These are phyloP conservation scores for Sminthurinus aureus DNA, from an alignment of 2,888 invertebrate genomes.

Conservation along the genomic window DNA sequence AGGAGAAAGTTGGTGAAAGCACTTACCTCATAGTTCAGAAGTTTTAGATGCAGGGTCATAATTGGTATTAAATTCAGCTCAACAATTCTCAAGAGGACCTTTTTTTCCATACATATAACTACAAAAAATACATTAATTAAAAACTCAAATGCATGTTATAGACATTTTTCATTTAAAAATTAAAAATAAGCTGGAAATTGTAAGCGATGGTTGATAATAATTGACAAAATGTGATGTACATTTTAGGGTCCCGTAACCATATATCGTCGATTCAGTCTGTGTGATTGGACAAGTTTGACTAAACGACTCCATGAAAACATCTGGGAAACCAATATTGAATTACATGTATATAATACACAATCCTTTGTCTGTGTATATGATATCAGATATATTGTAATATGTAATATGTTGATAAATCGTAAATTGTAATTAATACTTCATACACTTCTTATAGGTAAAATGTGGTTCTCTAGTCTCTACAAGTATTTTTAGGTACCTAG, in stretches of 20 bases:
- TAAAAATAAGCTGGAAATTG: too few species aligned
- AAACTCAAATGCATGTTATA: too few species aligned
- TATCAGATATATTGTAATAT: not conserved
- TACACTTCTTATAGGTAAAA: conserved; percentile 30
- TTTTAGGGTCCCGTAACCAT: conserved; percentile 59
- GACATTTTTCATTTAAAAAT: too few species aligned
- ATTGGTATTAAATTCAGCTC: conserved; percentile 53
- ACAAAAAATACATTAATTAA: too few species aligned
- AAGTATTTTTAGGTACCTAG: conserved; percentile 28
- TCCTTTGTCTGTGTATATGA: not conserved
- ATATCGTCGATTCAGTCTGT: conserved; percentile 59
- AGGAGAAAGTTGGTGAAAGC: too few species aligned
- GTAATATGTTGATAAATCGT: conserved; percentile 6
- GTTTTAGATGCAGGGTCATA: conserved; percentile 56
- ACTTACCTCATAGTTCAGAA: conserved; percentile 50
- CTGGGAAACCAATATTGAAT: conserved; percentile 17
- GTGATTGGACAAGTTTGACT: conserved; percentile 55
- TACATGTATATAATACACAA: not conserved
- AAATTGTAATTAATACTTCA: not conserved
- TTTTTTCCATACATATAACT: conserved; percentile 53
- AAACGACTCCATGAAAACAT: conserved; percentile 55
- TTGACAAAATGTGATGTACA: conserved; percentile 11
- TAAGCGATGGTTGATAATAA: too few species aligned
- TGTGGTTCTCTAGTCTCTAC: too few species aligned
- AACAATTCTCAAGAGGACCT: conserved; percentile 48